Conservation (phyloP, 2,113 vertebrate species). For the Forbesichthys agassizii region DNA sequence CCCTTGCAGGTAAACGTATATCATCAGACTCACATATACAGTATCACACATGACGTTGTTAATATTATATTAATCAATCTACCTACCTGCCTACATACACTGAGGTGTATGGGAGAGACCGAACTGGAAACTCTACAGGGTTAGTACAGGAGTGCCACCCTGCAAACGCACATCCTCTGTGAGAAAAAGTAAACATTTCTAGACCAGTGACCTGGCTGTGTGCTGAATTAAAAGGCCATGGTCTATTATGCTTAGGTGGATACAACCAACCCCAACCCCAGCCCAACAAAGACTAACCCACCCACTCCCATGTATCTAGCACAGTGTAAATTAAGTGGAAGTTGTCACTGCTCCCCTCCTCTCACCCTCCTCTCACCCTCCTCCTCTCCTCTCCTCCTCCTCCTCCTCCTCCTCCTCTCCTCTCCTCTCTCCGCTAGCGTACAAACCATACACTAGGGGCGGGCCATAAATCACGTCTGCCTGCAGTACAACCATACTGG, state of each 20-base stretch:
- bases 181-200: neutral
- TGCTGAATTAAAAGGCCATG: neutral
- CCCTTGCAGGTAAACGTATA: too few species aligned
- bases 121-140: neutral
- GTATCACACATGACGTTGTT: too few species aligned
- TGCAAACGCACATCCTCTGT: conserved; percentile 4
- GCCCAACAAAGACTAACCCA: neutral
- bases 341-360: neutral
- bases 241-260: neutral
- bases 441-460: neutral
- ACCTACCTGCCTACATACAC: too few species aligned
- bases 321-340: too few species aligned
- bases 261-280: neutral
- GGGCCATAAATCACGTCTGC: neutral
- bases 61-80: too few species aligned
- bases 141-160: neutral
- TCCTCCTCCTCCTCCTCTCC: neutral
- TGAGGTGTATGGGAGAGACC: too few species aligned
- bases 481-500: neutral
- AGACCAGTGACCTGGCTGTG: neutral
- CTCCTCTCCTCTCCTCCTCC: neutral
- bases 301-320: neutral
- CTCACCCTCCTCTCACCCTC: neutral
- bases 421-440: conserved; percentile 3
- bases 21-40: too few species aligned